Conservation (phyloP, 2,888 invertebrate species). For the Cosmorhoe ocellata region DNA sequence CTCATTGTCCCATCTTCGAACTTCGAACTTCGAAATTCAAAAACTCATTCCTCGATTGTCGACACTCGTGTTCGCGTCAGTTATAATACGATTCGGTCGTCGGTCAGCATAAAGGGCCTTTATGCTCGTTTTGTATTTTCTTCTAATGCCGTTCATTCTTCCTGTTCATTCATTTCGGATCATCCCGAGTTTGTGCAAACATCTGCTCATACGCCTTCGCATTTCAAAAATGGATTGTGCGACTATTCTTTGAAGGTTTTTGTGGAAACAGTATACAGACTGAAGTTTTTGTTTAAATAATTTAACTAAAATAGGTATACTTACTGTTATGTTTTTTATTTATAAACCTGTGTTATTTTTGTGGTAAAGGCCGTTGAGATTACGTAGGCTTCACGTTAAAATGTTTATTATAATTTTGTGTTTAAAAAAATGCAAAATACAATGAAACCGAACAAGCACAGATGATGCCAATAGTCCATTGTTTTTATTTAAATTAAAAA, state of each 20-base stretch:
- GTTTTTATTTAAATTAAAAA: too few species aligned
- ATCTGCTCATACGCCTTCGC: conserved; percentile 60
- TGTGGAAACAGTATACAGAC: conserved; percentile 28
- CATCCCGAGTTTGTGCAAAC: conserved; percentile 55
- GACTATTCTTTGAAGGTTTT: conserved; percentile 21
- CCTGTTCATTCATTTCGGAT: conserved; percentile 40
- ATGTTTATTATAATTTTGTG: too few species aligned
- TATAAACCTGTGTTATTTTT: background rate
- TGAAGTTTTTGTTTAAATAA: conserved; percentile 22
- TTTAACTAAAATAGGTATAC: conserved; percentile 4
- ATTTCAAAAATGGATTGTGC: conserved; percentile 21
- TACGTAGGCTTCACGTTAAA: too few species aligned
- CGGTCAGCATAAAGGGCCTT: conserved; percentile 49
- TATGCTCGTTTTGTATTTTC: conserved; percentile 58
- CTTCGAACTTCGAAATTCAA: conserved; percentile 27
- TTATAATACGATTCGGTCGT: conserved; percentile 65
- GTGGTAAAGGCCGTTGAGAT: background rate
- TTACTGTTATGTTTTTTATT: conserved; percentile 3
- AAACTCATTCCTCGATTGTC: conserved; percentile 21
- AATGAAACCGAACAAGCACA: too few species aligned
- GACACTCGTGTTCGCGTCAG: conserved; percentile 51
- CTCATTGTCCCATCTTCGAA: background rate
- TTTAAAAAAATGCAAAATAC: too few species aligned
- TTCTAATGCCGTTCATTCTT: conserved; percentile 60
- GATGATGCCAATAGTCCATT: too few species aligned